phyloP scores from a whole-genome alignment of 2,797 vertebrate genomes.

The Natrix natrix region DNA sequence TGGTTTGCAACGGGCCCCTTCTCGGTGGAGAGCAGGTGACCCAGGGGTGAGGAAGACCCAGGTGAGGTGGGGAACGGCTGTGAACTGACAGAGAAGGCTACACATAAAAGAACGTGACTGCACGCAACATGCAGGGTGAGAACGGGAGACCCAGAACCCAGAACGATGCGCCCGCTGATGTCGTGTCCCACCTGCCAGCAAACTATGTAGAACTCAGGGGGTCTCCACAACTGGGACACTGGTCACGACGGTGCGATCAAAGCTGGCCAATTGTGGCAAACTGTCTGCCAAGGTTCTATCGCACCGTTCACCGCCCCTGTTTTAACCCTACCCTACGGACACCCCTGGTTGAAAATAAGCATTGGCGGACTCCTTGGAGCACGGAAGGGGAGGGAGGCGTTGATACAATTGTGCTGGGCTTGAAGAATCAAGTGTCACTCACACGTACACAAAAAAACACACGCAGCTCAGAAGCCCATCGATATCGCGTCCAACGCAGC shows the following conservation, averaged over 20 bases:
- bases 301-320: neutral
- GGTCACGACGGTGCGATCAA: neutral
- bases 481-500: neutral
- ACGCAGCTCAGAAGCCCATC: neutral
- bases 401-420: neutral
- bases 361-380: neutral
- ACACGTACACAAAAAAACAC: neutral
- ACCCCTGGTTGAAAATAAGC: neutral
- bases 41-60: no score
- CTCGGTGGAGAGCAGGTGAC: neutral
- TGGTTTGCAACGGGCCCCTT: neutral
- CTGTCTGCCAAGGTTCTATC: no score
- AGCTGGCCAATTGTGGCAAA: no score
- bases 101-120: neutral
- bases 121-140: neutral
- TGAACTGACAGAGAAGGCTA: no score
- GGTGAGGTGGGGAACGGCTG: neutral
- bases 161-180: fast-evolving
- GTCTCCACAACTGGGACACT: no score
- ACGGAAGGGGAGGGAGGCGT: neutral
- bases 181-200: neutral
- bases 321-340: neutral
- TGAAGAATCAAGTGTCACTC: neutral
- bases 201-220: neutral
- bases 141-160: neutral